Conservation (phyloP, 64 coral and sea anemone genomes). For the Anthopleura sola region DNA sequence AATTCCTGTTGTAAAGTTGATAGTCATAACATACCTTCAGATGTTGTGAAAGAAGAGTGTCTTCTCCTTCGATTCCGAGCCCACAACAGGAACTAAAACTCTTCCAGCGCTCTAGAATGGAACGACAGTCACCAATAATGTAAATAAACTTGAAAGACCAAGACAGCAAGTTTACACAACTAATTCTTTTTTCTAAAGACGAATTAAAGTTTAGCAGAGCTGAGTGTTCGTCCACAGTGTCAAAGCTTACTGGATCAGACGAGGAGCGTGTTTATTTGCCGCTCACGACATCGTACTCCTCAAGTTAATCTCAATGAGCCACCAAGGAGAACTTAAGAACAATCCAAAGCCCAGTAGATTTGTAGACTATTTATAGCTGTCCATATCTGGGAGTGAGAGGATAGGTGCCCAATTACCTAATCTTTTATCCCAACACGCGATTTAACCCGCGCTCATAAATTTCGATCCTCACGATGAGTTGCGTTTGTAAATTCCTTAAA, state of each 20-base stretch:
- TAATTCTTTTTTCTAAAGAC: not conserved
- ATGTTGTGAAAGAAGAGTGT: not conserved
- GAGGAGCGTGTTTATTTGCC: not conserved
- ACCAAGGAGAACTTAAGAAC: not conserved
- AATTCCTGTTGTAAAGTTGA: not conserved
- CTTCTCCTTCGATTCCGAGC: not conserved
- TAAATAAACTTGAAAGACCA: constrained; percentile 7
- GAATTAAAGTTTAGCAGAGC: not conserved
- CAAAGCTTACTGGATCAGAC: not conserved
- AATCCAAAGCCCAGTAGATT: not conserved
- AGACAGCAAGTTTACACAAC: constrained; percentile 5
- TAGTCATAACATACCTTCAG: constrained; percentile 3
- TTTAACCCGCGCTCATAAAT: not conserved
- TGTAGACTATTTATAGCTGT: constrained; percentile 3
- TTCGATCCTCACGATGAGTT: not conserved
- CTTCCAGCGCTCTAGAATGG: not conserved
- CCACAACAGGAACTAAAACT: not conserved
- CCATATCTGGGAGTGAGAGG: not conserved
- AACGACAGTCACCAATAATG: not conserved
- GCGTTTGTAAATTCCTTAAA: not conserved
- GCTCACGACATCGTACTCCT: not conserved
- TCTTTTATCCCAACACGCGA: not conserved
- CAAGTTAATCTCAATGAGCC: not conserved
- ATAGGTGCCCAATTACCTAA: not conserved
- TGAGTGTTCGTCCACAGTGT: not conserved